A percentile compares a stretch with the other conserved stretches of the same genome.
phyloP scores from a whole-genome alignment of 2,888 invertebrate genomes.

The Elmis aenea region DNA sequence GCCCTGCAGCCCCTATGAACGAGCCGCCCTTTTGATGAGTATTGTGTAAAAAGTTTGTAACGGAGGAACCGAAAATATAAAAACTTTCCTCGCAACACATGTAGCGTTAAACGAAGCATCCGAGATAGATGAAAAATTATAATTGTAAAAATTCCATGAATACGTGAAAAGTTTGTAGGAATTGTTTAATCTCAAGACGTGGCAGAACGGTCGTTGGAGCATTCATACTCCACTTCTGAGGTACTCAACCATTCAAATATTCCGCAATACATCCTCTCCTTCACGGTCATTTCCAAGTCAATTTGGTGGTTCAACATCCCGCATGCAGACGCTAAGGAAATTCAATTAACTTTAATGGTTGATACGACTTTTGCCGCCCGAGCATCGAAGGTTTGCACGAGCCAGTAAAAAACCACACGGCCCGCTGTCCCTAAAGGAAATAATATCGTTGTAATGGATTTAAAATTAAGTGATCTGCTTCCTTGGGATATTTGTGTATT shows the following conservation, averaged over 20 bases:
- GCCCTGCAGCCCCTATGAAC: too few relatives aligned
- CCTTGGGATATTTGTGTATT: constrained; percentile 32
- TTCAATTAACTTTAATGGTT: constrained; percentile 55
- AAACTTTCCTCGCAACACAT: too few relatives aligned
- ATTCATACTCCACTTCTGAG: constrained; percentile 32
- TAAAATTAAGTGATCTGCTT: constrained; percentile 40
- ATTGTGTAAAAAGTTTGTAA: too few relatives aligned
- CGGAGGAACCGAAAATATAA: too few relatives aligned
- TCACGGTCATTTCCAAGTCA: constrained; percentile 48
- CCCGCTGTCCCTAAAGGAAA: constrained; percentile 29
- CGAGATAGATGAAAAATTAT: constrained; percentile 15
- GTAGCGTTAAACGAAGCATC: constrained; percentile 12
- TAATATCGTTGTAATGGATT: constrained; percentile 43
- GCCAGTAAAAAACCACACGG: constrained; percentile 27
- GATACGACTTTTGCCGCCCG: constrained; percentile 42
- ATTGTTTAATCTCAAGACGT: constrained; percentile 27
- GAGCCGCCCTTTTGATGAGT: too few relatives aligned
- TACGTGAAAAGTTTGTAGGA: constrained; percentile 20
- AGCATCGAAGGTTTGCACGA: constrained; percentile 33
- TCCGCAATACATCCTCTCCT: constrained; percentile 43
- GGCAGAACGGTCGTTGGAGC: constrained; percentile 23
- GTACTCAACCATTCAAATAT: constrained; percentile 44
- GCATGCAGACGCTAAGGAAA: constrained; percentile 48
- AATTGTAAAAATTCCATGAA: constrained; percentile 21
- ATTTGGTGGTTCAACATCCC: constrained; percentile 46